A percentile compares a stretch with the other conserved stretches of the same genome.
Evolutionary conservation across 2,888 invertebrate genomes (phyloP).

Genomic region (Cryptus viduatorius): DNA sequence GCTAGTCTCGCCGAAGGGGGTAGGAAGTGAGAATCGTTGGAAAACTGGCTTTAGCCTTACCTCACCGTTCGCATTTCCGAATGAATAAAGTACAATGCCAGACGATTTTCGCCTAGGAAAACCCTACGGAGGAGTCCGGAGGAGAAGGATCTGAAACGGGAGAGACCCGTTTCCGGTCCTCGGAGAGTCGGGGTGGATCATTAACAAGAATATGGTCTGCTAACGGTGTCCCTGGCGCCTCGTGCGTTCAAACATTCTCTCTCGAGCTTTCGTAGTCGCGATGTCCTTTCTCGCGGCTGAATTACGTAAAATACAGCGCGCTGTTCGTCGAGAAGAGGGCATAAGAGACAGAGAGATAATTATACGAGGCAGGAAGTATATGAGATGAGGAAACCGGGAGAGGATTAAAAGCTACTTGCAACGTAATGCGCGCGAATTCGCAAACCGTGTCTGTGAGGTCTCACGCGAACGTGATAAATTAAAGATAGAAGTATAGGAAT

Average conservation of each 20-base stretch:
- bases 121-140: slow-evolving; percentile 40
- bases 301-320: slow-evolving; percentile 32
- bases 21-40: not conserved
- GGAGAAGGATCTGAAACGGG: slow-evolving; percentile 26
- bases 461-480: too few species aligned
- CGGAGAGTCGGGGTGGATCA: slow-evolving; percentile 41
- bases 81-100: slow-evolving; percentile 27
- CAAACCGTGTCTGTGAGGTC: too few species aligned
- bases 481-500: too few species aligned
- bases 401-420: slow-evolving; percentile 42
- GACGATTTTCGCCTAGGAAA: slow-evolving; percentile 3
- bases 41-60: not conserved
- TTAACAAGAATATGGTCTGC: slow-evolving; percentile 52
- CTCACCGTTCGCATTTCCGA: not conserved
- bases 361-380: slow-evolving; percentile 37
- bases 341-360: slow-evolving; percentile 47
- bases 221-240: slow-evolving; percentile 46
- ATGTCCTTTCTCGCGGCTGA: slow-evolving; percentile 19
- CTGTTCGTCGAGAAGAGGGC: not conserved
- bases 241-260: slow-evolving; percentile 48
- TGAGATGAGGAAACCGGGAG: slow-evolving; percentile 27
- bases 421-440: slow-evolving; percentile 11
- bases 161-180: not conserved
- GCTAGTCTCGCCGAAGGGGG: not conserved
- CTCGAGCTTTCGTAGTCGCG: not conserved